Conservation (phyloP, 1,140 invertebrate species). For the Drosophila bocki region DNA sequence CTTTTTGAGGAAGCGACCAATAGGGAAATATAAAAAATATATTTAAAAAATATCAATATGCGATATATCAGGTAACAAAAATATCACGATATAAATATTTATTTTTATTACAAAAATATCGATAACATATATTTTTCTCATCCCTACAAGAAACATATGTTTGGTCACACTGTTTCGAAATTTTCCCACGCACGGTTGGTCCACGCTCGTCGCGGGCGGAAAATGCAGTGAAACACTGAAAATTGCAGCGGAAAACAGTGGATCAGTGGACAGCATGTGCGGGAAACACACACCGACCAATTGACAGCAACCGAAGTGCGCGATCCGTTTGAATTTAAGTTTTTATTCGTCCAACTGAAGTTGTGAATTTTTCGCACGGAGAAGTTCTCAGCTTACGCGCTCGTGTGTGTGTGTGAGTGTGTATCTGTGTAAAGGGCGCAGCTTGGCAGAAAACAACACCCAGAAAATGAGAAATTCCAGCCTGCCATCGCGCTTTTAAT, state of each 20-base stretch:
- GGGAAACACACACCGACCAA: constrained; percentile 4
- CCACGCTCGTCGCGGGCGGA: constrained; percentile 6
- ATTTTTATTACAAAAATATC: too few relatives aligned
- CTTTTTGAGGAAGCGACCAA: too few relatives aligned
- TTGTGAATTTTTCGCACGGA: constrained; percentile 26
- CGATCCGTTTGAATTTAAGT: constrained; percentile 1
- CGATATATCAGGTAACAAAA: too few relatives aligned
- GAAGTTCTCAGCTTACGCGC: constrained; percentile 41
- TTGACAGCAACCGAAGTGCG: constrained; percentile 14
- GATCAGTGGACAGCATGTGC: constrained; percentile 29
- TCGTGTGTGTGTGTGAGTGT: constrained; percentile 48
- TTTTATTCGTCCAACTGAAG: constrained; percentile 5
- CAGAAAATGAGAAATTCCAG: constrained; percentile 15
- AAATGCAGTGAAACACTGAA: constrained; percentile 35
- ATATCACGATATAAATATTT: too few relatives aligned
- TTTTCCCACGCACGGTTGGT: constrained; percentile 16
- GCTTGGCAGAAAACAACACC: constrained; percentile 51
- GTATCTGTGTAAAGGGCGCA: constrained; percentile 70
- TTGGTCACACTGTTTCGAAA: constrained; percentile 8
- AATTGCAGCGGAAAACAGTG: constrained; percentile 18
- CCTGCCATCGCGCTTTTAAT: constrained; percentile 48
- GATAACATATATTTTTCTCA: too few relatives aligned
- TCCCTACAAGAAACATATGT: too few relatives aligned
- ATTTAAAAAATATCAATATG: too few relatives aligned
- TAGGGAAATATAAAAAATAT: too few relatives aligned